These are phyloP conservation scores for Rapana venosa DNA, from an alignment of 2,888 invertebrate species.

Conservation along the genomic window DNA sequence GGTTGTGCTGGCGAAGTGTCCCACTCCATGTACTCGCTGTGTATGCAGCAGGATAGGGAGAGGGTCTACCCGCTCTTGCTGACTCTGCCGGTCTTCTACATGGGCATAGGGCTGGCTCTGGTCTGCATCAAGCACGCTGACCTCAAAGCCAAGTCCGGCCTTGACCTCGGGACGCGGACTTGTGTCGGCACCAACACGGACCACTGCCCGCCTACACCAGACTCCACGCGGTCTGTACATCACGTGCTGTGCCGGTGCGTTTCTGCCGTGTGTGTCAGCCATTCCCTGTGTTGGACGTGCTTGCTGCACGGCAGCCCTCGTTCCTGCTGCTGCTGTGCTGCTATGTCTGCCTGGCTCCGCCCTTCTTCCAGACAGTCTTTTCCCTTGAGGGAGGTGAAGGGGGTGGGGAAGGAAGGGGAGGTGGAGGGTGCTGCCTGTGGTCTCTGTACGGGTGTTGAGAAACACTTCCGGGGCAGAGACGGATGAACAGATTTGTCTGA, in stretches of 20 bases:
- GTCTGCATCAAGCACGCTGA: conserved; percentile 39
- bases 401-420: neutral
- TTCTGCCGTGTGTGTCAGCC: neutral
- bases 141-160: neutral
- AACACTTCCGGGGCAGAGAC: too few relatives aligned
- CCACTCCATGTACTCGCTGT: conserved; percentile 19
- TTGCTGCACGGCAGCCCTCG: neutral
- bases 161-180: too few relatives aligned
- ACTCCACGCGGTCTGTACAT: neutral
- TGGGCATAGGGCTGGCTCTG: conserved; percentile 20
- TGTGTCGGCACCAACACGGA: conserved; percentile 40
- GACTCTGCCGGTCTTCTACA: conserved; percentile 35
- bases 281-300: conserved; percentile 24
- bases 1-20: conserved; percentile 4
- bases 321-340: neutral
- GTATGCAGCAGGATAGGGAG: conserved; percentile 28
- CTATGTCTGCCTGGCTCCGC: neutral
- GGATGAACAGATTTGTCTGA: too few relatives aligned
- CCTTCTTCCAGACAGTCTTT: conserved; percentile 20
- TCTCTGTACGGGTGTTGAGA: too few relatives aligned
- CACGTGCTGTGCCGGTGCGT: neutral
- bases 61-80: conserved; percentile 24
- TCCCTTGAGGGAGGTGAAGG: conserved; percentile 21
- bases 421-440: too few relatives aligned
- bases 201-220: neutral